These are phyloP conservation scores for Sanderia malayensis DNA, from an alignment of 30 jellyfish, hydroid and myxozoan species.

Conservation along the genomic window DNA sequence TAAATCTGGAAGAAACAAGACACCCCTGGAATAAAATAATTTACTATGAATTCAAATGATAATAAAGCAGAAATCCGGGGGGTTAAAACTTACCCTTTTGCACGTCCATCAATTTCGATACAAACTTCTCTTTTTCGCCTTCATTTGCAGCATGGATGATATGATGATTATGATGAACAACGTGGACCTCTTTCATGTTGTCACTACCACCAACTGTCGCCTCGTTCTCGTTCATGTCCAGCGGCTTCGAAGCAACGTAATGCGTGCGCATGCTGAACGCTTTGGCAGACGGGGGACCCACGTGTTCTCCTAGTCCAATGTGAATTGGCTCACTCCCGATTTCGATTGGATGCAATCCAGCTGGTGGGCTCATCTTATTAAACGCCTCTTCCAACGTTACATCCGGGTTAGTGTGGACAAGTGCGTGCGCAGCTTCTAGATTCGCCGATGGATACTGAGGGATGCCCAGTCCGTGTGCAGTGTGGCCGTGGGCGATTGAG, in stretches of 20 bases:
- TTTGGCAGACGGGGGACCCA: too few relatives aligned
- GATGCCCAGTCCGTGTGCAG: slow-evolving; percentile 6
- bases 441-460: slow-evolving; percentile 31
- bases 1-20: slow-evolving; percentile 52
- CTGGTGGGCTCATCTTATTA: slow-evolving; percentile 38
- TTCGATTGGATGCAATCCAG: slow-evolving; percentile 38
- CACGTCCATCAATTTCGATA: slow-evolving; percentile 60
- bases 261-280: slow-evolving; percentile 68
- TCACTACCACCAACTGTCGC: too few relatives aligned
- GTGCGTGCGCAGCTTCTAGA: slow-evolving; percentile 32
- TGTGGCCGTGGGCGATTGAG: neutral
- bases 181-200: slow-evolving; percentile 54
- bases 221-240: slow-evolving; percentile 34
- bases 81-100: slow-evolving; percentile 64
- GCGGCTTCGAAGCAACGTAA: slow-evolving; percentile 48
- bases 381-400: slow-evolving; percentile 55
- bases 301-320: slow-evolving; percentile 24
- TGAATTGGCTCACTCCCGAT: slow-evolving; percentile 50
- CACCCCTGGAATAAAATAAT: too few relatives aligned
- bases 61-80: too few relatives aligned
- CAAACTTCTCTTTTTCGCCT: slow-evolving; percentile 70
- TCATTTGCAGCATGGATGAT: slow-evolving; percentile 73
- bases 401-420: slow-evolving; percentile 67
- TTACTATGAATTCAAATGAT: too few relatives aligned
- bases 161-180: slow-evolving; percentile 88